phyloP scores from a whole-genome alignment of 2,888 invertebrate genomes.

The Drepanosiphum platanoidis region DNA sequence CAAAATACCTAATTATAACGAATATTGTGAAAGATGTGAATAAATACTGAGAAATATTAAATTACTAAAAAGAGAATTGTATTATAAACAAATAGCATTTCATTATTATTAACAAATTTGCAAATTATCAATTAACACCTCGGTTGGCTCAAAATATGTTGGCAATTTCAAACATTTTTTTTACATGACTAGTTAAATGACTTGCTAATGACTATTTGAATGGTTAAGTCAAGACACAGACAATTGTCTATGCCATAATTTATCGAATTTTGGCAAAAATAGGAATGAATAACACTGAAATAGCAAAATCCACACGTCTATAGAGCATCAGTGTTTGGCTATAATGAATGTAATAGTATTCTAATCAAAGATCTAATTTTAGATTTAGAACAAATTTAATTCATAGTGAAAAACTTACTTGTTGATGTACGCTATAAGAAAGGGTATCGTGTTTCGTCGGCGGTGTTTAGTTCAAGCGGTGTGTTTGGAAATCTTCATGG shows the following conservation, averaged over 20 bases:
- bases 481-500: not conserved
- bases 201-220: slow-evolving; percentile 31
- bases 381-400: slow-evolving; percentile 24
- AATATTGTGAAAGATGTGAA: too few relatives aligned
- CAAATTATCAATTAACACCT: not conserved
- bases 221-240: slow-evolving; percentile 6
- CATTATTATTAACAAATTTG: not conserved
- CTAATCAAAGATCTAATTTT: slow-evolving; percentile 12
- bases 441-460: slow-evolving; percentile 28
- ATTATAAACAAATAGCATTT: not conserved
- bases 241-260: slow-evolving; percentile 9
- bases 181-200: slow-evolving; percentile 11
- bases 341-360: slow-evolving; percentile 1
- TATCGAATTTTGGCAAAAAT: slow-evolving; percentile 37
- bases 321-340: not conserved
- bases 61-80: not conserved
- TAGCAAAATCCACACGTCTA: not conserved
- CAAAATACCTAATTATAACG: too few relatives aligned
- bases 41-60: not conserved
- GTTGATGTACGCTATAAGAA: not conserved
- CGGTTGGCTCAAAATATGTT: slow-evolving; percentile 26
- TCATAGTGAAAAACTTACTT: slow-evolving; percentile 19
- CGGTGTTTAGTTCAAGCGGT: not conserved
- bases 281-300: slow-evolving; percentile 17
- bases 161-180: slow-evolving; percentile 32